A percentile compares a stretch with the other conserved stretches of the same genome.
These are phyloP conservation scores for Phocides pigmalion DNA, from an alignment of 1,140 invertebrate species.

Conservation along the genomic window DNA sequence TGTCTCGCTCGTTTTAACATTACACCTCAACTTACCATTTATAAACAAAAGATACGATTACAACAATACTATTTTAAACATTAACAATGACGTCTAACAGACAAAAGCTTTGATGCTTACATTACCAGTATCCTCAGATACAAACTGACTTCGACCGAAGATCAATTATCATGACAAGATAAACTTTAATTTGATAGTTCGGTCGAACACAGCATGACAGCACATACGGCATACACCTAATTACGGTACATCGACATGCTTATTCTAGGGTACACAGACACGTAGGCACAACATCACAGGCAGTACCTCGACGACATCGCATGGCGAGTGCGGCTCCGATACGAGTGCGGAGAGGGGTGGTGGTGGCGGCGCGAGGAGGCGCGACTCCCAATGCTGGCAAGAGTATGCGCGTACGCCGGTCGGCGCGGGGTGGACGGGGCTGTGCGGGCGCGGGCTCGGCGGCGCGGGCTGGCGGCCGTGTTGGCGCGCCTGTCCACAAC, in stretches of 20 bases:
- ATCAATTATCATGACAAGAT: neutral
- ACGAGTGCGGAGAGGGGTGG: conserved; percentile 55
- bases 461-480: conserved; percentile 78
- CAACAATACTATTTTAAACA: conserved; percentile 18
- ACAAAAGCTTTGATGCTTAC: conserved; percentile 25
- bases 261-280: conserved; percentile 50
- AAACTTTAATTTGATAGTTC: neutral
- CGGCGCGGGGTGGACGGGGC: conserved; percentile 67
- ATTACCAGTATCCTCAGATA: conserved; percentile 20
- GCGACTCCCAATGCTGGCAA: conserved; percentile 81
- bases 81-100: conserved; percentile 21
- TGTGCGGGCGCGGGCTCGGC: conserved; percentile 64
- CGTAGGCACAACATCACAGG: conserved; percentile 53
- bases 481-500: conserved; percentile 69
- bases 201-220: conserved; percentile 20
- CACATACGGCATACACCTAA: conserved; percentile 32
- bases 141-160: conserved; percentile 17
- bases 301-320: conserved; percentile 75
- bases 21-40: conserved; percentile 21
- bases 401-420: conserved; percentile 80
- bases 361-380: conserved; percentile 63
- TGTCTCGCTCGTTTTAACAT: conserved; percentile 47
- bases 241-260: conserved; percentile 47
- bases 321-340: conserved; percentile 64
- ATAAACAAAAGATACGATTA: conserved; percentile 21